Evolutionary conservation across 2,113 vertebrate genomes (phyloP).

Genomic region (Oryzias curvinotus): DNA sequence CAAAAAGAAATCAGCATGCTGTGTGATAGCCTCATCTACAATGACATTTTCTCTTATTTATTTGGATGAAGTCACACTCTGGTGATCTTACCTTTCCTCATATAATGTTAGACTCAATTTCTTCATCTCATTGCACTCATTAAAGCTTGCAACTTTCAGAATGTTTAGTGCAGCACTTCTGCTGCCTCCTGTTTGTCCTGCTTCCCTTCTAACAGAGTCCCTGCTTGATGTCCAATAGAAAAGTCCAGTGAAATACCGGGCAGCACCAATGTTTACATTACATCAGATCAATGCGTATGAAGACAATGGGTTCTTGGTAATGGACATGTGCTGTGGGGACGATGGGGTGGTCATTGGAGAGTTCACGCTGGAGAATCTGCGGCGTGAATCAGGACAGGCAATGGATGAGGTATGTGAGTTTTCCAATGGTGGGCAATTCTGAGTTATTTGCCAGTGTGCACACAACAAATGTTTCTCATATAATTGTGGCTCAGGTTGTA

Average conservation of each 20-base stretch:
- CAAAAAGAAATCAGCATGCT: constrained; percentile 33
- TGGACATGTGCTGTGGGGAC: constrained; percentile 90
- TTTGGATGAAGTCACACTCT: constrained; percentile 60
- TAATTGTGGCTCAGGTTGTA: neutral
- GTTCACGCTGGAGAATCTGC: constrained; percentile 85
- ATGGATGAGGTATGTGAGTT: constrained; percentile 81
- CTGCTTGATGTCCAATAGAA: constrained; percentile 30
- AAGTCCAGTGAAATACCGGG: constrained; percentile 77
- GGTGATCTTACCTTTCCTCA: constrained; percentile 42
- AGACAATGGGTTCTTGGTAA: constrained; percentile 84
- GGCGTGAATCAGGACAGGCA: constrained; percentile 74
- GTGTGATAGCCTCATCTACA: constrained; percentile 46
- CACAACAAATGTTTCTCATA: constrained; percentile 3
- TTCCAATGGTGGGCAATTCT: constrained; percentile 6
- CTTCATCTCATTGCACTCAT: constrained; percentile 61
- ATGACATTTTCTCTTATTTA: constrained; percentile 46
- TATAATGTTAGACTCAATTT: constrained; percentile 51
- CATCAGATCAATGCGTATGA: constrained; percentile 95
- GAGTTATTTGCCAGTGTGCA: neutral
- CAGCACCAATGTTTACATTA: constrained; percentile 80
- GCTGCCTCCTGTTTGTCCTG: constrained; percentile 1
- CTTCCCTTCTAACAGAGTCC: neutral
- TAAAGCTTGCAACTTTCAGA: constrained; percentile 42
- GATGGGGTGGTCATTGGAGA: constrained; percentile 78
- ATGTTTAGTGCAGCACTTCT: constrained; percentile 23